Conservation (phyloP, 1,140 invertebrate genomes). For the Drosophila subobscura region DNA sequence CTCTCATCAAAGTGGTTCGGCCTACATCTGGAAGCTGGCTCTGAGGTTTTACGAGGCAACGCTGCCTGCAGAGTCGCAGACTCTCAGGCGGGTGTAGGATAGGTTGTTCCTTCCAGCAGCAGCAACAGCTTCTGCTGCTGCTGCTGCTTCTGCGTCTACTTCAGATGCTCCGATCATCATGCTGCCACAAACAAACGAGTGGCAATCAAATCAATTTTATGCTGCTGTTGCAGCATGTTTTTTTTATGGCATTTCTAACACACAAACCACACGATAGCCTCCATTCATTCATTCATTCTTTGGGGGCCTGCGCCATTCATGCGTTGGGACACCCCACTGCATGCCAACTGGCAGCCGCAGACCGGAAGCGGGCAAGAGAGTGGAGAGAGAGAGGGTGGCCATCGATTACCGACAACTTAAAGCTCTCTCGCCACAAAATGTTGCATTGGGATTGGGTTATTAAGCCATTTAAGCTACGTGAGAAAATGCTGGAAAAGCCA, state of each 20-base stretch:
- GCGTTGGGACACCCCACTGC: not conserved
- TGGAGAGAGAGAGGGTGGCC: slow-evolving; percentile 5
- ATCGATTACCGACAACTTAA: slow-evolving; percentile 52
- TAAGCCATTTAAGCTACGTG: slow-evolving; percentile 64
- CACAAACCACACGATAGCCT: slow-evolving; percentile 56
- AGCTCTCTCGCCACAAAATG: slow-evolving; percentile 58
- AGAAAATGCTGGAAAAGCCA: slow-evolving; percentile 47
- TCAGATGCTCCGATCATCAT: slow-evolving; percentile 32
- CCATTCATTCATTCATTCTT: slow-evolving; percentile 49
- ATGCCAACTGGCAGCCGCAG: slow-evolving; percentile 31
- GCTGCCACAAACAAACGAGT: slow-evolving; percentile 17
- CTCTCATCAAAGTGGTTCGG: slow-evolving; percentile 51
- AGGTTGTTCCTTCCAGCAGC: not conserved
- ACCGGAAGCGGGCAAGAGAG: slow-evolving; percentile 41
- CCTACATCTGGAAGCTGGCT: slow-evolving; percentile 33
- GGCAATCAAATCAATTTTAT: slow-evolving; percentile 66
- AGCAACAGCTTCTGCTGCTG: not conserved
- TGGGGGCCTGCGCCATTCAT: slow-evolving; percentile 39
- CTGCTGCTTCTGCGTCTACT: not conserved
- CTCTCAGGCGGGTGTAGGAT: slow-evolving; percentile 44
- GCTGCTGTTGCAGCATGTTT: slow-evolving; percentile 48
- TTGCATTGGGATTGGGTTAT: slow-evolving; percentile 60
- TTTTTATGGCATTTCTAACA: slow-evolving; percentile 60
- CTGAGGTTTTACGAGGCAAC: slow-evolving; percentile 45
- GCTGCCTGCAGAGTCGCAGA: slow-evolving; percentile 31